Evolutionary conservation across 2,888 invertebrate genomes (phyloP), one percentile per base, ranked within the genome.

Genomic region (Charanyca ferruginea): DNA sequence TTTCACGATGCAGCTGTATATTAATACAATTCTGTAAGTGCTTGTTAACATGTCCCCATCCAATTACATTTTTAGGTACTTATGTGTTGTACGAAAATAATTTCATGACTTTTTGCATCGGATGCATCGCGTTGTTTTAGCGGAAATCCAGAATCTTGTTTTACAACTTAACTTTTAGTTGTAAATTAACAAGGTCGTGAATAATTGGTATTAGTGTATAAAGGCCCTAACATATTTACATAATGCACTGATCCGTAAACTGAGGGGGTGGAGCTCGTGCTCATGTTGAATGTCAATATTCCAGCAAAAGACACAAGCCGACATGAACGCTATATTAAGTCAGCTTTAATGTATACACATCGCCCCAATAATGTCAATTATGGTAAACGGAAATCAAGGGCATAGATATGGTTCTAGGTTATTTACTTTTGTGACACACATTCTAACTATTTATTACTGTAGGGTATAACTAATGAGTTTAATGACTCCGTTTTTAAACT

Each of bases 281-380:
- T 45, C 18, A 51, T 20, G 49, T 7, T 48, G 47, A 65, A 66
- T 60, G 66, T 67, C 48, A 61, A 57, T 61, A 53, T 42, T 61
- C 35, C 35, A 44, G 20, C 42, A 58, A 13, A 42, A 16, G 38
- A 57, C 49, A 49, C 59, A 20, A 44, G 16, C 18, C 18, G 20
- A 51, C 51, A 55, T 41, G 7, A 59, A 59, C 18, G 13, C 18
- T 51, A 32, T 32, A 23, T 38, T 20, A 11, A 3, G 16, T 32
- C 8, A 6, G 9, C 35, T 55, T 16, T 13, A 35, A 48, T 18
- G 35, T 13, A 20, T 18, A 16, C 18, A 16, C 16, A 0, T 47
- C 22, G 13, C 13, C 23, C 8, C 23, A 58, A 47, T 18, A 23
- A 57, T 18, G 32, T 4, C 47, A 47, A 35, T 45, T 47, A 47